Base-by-base conservation (phyloP, 2,113 vertebrate genomes). In the Corythoichthys intestinalis region DNA sequence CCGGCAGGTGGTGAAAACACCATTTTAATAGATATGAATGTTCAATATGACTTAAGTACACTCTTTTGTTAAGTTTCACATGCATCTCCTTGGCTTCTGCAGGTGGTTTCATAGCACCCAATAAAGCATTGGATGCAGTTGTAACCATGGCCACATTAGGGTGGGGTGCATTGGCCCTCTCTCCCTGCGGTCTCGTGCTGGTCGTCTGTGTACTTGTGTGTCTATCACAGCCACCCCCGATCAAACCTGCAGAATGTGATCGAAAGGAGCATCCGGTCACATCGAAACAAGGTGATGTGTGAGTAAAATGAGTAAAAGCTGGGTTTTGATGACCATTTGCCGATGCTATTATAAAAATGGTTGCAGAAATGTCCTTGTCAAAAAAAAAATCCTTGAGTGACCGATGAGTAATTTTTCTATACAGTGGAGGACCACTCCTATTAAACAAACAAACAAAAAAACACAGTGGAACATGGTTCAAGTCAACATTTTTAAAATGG, bases 231-330 rank as follows among this genome's bases (percentile, higher is more conserved):
- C 57, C 74, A 64, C 72, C 80, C 28, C 53, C 20, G 20, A 0
- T 76, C 58, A 83, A 73, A 58, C 65, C 78, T n/a, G 65, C 77
- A 12, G 85, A 88, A 63, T 90, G 88, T 62, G 83, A 63, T 20
- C 71, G 78, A 46, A 88, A 83, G 53, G 86, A 87, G 14, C 88
- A 90, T 67, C 88, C 88, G 0, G 69, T 88, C 0, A 70, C 80
- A 59, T 77, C 76, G 9, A 80, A 84, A 28, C 75, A 81, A 84
- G 81, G 88, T 88, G 58, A 78, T 77, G 9, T 13, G 13, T 39
- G 37, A 64, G 39, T n/a, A 64, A 48, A 64, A 46, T 14, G 37
- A n/a, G 15, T 15, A 6, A 35, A 7, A 10, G 28, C 38, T 5
- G 14, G 37, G 10, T 63, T 63, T 63, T 46, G 4, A 41, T 46